Percentiles rank a stretch among this genome's conserved stretches.
Conservation (phyloP, 2,113 vertebrate species). For the Bucco capensis region DNA sequence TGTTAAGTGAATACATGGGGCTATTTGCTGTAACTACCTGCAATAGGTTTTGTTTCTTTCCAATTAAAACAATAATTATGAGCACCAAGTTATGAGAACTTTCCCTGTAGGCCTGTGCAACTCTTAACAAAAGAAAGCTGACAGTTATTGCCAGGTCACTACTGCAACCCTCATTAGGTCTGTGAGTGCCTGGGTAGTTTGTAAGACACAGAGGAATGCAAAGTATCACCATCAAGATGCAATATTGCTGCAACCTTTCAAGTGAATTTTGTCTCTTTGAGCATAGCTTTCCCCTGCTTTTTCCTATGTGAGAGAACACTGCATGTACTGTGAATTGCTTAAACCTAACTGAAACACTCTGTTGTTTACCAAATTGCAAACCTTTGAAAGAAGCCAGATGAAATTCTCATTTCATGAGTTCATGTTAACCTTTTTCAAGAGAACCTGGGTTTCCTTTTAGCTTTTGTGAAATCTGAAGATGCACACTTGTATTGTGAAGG, state of each 20-base stretch:
- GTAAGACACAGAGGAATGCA: background rate
- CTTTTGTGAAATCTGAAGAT: background rate
- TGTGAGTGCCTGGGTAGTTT: background rate
- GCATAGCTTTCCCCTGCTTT: background rate
- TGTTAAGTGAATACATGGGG: background rate
- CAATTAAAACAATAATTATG: background rate
- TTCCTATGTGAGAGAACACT: background rate
- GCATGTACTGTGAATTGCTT: background rate
- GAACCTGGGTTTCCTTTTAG: background rate
- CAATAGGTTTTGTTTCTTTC: background rate
- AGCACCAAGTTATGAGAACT: background rate
- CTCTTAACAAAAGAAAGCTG: background rate
- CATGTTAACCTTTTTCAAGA: background rate
- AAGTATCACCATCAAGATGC: background rate
- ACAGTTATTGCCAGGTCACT: background rate
- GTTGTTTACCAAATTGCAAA: background rate
- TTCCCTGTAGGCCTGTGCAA: background rate
- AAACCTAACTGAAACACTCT: background rate
- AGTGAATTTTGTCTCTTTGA: background rate
- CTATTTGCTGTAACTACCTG: background rate
- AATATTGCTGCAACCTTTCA: background rate
- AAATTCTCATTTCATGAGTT: background rate
- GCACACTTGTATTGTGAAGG: background rate
- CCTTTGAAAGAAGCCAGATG: background rate
- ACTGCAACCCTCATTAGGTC: background rate